phyloP scores from a whole-genome alignment of 2,888 invertebrate genomes.

The Athrips mouffetella region DNA sequence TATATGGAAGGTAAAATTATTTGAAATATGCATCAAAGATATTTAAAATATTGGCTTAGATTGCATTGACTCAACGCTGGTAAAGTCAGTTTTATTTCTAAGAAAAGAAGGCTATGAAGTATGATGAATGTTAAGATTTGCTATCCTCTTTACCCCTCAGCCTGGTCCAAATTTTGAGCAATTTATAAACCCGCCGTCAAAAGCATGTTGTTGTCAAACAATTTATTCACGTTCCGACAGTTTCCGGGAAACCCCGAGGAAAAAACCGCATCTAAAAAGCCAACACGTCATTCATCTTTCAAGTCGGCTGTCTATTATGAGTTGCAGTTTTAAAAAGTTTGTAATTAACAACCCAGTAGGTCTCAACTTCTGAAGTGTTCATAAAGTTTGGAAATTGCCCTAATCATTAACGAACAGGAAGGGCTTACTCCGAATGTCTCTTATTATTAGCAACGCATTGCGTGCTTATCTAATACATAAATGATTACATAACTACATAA shows the following conservation, averaged over 20 bases:
- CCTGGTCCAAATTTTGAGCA: background rate
- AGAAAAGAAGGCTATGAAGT: background rate
- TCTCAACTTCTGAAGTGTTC: conserved; percentile 67
- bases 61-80: too few species aligned
- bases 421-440: conserved; percentile 6
- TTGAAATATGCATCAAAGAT: too few species aligned
- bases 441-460: too few species aligned
- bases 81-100: too few species aligned
- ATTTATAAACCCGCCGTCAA: conserved; percentile 31
- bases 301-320: conserved; percentile 73
- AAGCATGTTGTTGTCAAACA: conserved; percentile 38
- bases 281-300: conserved; percentile 75
- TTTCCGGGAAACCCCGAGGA: conserved; percentile 41
- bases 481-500: too few species aligned
- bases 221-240: conserved; percentile 28
- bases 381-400: conserved; percentile 64
- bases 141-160: too few species aligned
- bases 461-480: too few species aligned
- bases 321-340: conserved; percentile 75
- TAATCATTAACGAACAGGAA: conserved; percentile 67
- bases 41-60: too few species aligned
- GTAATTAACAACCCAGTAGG: conserved; percentile 71
- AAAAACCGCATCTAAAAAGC: conserved; percentile 40
- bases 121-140: too few species aligned
- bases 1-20: too few species aligned